These are phyloP conservation scores for Sinocyclocheilus anophthalmus DNA, from an alignment of 2,113 vertebrate species.

Conservation along the genomic window DNA sequence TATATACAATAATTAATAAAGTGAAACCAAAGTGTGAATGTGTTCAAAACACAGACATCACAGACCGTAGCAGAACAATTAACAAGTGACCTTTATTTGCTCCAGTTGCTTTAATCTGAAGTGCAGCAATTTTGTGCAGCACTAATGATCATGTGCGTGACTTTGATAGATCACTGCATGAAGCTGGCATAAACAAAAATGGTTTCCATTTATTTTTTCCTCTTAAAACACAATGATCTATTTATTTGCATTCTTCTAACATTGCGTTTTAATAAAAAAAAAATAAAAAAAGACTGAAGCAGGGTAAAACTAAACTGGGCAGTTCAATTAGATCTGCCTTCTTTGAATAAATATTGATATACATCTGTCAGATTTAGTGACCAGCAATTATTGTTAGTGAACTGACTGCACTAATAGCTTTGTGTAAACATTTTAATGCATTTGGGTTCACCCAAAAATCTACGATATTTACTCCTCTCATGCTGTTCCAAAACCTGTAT, in stretches of 20 bases:
- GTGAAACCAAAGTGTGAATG: not conserved
- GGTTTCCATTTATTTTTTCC: not conserved
- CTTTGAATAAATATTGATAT: not conserved
- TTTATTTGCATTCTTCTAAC: not conserved
- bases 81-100: not conserved
- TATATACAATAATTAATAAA: not conserved
- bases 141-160: not conserved
- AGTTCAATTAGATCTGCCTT: not conserved
- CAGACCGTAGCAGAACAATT: not conserved
- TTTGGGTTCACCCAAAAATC: not conserved
- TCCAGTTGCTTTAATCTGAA: constrained; percentile 12
- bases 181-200: not conserved
- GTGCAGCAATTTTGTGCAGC: not conserved
- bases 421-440: not conserved
- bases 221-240: not conserved
- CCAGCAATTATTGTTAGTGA: not conserved
- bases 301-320: not conserved
- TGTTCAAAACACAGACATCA: not conserved
- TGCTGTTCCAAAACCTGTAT: too few relatives aligned
- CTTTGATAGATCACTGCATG: constrained; percentile 14
- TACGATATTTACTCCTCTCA: not conserved
- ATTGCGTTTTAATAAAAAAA: not conserved
- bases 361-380: not conserved
- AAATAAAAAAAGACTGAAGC: not conserved
- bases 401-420: not conserved